These are phyloP conservation scores for Hyla sarda DNA, from an alignment of 2,113 vertebrate genomes.

Conservation along the genomic window DNA sequence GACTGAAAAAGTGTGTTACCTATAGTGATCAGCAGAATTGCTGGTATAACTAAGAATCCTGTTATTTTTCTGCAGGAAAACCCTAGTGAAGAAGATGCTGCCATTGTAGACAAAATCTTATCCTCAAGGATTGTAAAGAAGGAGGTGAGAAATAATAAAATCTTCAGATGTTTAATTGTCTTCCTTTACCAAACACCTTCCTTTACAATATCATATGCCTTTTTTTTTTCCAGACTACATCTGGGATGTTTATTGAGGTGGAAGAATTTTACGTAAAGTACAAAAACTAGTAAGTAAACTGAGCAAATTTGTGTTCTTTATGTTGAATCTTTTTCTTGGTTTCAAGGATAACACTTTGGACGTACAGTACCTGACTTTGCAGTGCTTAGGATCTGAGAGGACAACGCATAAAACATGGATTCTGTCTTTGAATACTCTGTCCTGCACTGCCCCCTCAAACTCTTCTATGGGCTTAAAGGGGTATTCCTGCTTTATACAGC, in stretches of 20 bases:
- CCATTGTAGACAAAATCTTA: conserved; percentile 98
- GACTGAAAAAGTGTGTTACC: background rate
- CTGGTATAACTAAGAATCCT: background rate
- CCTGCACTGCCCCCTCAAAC: too few species aligned
- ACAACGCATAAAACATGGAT: too few species aligned
- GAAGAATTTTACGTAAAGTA: conserved; percentile 99
- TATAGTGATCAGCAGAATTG: background rate
- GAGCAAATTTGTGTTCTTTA: background rate
- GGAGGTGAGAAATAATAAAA: conserved; percentile 82
- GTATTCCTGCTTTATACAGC: too few species aligned
- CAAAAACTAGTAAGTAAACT: conserved; percentile 95
- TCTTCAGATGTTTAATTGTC: background rate
- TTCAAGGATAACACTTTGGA: too few species aligned
- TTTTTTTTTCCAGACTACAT: conserved; percentile 76
- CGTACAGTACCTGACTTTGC: too few species aligned
- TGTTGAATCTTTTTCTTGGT: too few species aligned
- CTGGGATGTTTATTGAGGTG: conserved; percentile 86
- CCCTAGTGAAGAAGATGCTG: conserved; percentile 96
- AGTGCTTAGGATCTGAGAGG: background rate
- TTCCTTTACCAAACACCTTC: background rate
- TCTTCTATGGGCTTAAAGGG: too few species aligned
- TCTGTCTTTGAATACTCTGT: too few species aligned
- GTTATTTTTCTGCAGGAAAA: conserved; percentile 81
- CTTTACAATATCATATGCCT: background rate
- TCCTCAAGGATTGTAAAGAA: conserved; percentile 90